Conservation (phyloP, 2,888 invertebrate species). For the Phlogophora meticulosa region DNA sequence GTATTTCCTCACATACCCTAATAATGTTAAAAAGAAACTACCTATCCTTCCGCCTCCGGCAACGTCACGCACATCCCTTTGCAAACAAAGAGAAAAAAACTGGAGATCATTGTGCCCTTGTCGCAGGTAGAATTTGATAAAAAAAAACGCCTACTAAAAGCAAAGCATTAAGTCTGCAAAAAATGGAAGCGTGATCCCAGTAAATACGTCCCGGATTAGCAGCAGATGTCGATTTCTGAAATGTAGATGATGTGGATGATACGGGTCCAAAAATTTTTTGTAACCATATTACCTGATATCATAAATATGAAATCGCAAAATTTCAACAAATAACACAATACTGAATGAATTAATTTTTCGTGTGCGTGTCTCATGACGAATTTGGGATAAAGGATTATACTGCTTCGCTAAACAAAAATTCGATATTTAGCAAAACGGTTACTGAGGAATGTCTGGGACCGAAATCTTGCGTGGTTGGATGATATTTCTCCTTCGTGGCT, state of each 20-base stretch:
- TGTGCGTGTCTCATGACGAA: slow-evolving; percentile 52
- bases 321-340: slow-evolving; percentile 45
- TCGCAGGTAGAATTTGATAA: slow-evolving; percentile 83
- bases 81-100: slow-evolving; percentile 82
- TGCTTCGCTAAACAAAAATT: slow-evolving; percentile 47
- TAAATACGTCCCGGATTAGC: slow-evolving; percentile 82
- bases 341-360: slow-evolving; percentile 44
- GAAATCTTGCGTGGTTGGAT: not conserved
- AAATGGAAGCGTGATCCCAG: slow-evolving; percentile 85
- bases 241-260: slow-evolving; percentile 79
- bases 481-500: slow-evolving; percentile 11
- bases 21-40: slow-evolving; percentile 84
- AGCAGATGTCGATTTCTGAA: slow-evolving; percentile 85
- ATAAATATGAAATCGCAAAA: slow-evolving; percentile 63
- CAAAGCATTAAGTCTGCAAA: slow-evolving; percentile 78
- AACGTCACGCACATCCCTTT: slow-evolving; percentile 88
- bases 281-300: slow-evolving; percentile 72
- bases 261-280: slow-evolving; percentile 77
- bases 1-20: slow-evolving; percentile 84
- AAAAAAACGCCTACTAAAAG: slow-evolving; percentile 79
- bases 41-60: slow-evolving; percentile 89
- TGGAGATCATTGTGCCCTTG: slow-evolving; percentile 82
- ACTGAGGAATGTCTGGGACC: slow-evolving; percentile 23
- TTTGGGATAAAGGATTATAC: slow-evolving; percentile 62
- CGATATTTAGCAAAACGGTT: slow-evolving; percentile 38